Evolutionary conservation across 2,888 invertebrate genomes (phyloP).

Genomic region (Corythucha ciliata): DNA sequence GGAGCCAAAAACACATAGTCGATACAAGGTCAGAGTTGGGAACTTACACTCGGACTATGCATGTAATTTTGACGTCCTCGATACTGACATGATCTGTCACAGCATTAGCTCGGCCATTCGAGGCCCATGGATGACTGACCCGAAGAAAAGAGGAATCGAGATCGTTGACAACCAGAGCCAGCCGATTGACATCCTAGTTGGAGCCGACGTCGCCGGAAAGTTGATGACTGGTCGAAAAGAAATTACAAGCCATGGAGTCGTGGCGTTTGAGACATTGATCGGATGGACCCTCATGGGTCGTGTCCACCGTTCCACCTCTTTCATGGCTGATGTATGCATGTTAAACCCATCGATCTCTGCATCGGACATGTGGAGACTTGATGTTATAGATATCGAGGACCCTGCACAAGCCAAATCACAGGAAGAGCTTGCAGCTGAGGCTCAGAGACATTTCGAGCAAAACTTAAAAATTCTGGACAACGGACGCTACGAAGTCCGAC

Average conservation of each 20-base stretch:
- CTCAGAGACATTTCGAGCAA: constrained; percentile 1
- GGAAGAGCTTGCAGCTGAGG: background rate
- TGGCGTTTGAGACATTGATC: constrained; percentile 11
- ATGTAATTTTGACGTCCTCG: constrained; percentile 18
- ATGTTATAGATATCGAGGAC: constrained; percentile 21
- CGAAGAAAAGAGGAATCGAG: background rate
- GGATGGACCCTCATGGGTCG: constrained; percentile 6
- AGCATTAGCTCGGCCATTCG: background rate
- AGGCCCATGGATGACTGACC: background rate
- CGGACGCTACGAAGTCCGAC: constrained; percentile 9
- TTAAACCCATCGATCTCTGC: background rate
- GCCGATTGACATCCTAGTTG: constrained; percentile 16
- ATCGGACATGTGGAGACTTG: background rate
- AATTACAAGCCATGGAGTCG: background rate
- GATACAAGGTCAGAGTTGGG: constrained; percentile 7
- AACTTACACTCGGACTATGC: constrained; percentile 2
- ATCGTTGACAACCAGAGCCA: constrained; percentile 1
- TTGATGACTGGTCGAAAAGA: constrained; percentile 15
- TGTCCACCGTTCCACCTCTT: background rate
- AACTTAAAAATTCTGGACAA: constrained; percentile 7
- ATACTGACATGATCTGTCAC: constrained; percentile 4
- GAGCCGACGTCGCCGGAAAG: constrained; percentile 18
- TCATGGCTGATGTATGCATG: background rate
- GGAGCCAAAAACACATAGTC: constrained; percentile 10
- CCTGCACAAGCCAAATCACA: constrained; percentile 9